Base-by-base conservation (phyloP, 2,888 invertebrate genomes). In the Melanophora roralis region DNA sequence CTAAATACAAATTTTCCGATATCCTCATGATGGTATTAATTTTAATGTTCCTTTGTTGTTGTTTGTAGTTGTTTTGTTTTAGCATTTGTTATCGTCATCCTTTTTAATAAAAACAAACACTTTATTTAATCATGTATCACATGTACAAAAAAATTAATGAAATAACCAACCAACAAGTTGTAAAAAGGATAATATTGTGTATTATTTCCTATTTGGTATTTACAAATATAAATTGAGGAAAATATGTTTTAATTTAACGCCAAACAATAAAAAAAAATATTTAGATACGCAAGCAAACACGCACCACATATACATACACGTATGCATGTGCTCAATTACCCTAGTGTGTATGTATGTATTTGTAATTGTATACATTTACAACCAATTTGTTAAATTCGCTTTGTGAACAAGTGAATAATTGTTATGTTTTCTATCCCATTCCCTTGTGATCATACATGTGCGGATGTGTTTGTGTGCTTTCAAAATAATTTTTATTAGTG, bases 371-470 rank as follows among this genome's bases (percentile, higher is more conserved):
- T 38, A 47, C 32, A 78, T 78, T 78, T 79, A 71, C 68, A 75
- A 75, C 36, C 79, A 71, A 79, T 79, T 79, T 79, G 79, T 71
- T 79, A 75, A 79, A 79, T 79, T 75, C 64, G 65, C 75, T 45
- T 53, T 65, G 34, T 59, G 59, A 69, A 65, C 64, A 75, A 79
- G 47, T 75, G 75, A 65, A 47, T 75, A 75, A 75, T 79, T 79
- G 71, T 53, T 75, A 47, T 79, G 59, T 71, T 64, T 27, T 69
- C 19, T 16, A 40, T 47, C 27, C 57, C 49, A 59, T 49, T 77
- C 32, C 34, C 27, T 6, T 27, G 6, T 27, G 27, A 27, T 6
- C 27, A 27, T 27, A 27, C 27, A 27, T 27, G 9, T 71, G 57
- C 67, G 49, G 60, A 51, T 34, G 19, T 27, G 9, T 71, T 49